Evolutionary conservation across 2,113 vertebrate species (phyloP).

Genomic region (Peromyscus polionotus): DNA sequence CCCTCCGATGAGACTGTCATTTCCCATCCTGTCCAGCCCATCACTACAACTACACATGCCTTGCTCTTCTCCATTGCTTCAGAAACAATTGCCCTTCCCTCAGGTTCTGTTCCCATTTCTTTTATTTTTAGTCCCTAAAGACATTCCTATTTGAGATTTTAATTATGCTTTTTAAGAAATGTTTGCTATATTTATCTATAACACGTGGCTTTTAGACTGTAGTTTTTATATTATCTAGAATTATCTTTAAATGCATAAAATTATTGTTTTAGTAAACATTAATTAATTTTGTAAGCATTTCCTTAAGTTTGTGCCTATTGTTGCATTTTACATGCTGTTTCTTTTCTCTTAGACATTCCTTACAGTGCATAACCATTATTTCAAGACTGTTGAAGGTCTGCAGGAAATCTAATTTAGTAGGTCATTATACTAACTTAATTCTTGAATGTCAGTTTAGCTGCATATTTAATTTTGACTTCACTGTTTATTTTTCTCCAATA

Average conservation of each 20-base stretch:
- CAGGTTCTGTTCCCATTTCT: neutral
- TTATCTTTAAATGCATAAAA: constrained; percentile 6
- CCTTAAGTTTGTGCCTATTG: neutral
- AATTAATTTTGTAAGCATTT: neutral
- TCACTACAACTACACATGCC: neutral
- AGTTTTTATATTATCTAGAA: neutral
- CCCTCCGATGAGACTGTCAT: neutral
- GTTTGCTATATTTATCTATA: neutral
- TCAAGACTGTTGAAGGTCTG: neutral
- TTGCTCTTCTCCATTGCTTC: neutral
- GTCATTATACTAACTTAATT: constrained; percentile 39
- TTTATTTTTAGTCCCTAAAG: neutral
- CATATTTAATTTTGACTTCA: constrained; percentile 54
- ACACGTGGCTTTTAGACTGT: neutral
- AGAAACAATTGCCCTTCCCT: neutral
- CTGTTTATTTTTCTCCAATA: constrained; percentile 48
- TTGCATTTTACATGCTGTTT: neutral
- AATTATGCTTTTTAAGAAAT: neutral
- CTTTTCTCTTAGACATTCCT: neutral
- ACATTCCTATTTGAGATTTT: neutral
- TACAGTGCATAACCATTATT: neutral
- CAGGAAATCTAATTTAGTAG: constrained; percentile 31
- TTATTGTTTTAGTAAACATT: constrained; percentile 6
- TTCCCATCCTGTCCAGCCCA: neutral
- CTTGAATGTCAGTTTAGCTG: constrained; percentile 28